These are phyloP conservation scores for Sebastes hubbsi DNA, from an alignment of 2,797 vertebrate genomes.

Conservation along the genomic window DNA sequence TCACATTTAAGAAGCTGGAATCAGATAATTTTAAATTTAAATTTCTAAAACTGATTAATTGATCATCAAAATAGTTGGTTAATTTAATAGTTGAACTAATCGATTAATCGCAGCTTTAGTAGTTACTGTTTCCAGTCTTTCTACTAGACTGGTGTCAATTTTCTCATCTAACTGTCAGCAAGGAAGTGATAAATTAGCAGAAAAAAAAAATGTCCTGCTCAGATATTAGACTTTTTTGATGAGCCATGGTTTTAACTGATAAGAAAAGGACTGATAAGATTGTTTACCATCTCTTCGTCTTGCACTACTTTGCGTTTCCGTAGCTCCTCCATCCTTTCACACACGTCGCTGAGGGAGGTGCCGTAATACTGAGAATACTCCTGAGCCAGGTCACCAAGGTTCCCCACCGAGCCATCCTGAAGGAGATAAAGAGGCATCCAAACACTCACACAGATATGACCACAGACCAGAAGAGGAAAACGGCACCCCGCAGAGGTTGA, in stretches of 20 bases:
- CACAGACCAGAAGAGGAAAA: slow-evolving; percentile 13
- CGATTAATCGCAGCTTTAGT: too few relatives aligned
- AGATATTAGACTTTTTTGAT: background rate
- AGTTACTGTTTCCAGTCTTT: background rate
- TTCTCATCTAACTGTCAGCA: background rate
- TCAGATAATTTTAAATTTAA: too few relatives aligned
- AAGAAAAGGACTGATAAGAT: background rate
- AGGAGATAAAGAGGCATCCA: slow-evolving; percentile 34
- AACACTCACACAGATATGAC: background rate
- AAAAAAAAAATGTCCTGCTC: background rate
- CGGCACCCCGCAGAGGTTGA: background rate
- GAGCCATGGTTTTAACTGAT: background rate
- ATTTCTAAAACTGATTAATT: too few relatives aligned
- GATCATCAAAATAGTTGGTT: too few relatives aligned
- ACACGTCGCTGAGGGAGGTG: slow-evolving; percentile 91
- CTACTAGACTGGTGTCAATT: background rate
- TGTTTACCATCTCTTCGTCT: slow-evolving; percentile 87
- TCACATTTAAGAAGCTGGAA: too few relatives aligned
- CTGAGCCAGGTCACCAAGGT: slow-evolving; percentile 91
- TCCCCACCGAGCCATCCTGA: slow-evolving; percentile 94
- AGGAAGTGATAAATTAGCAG: background rate
- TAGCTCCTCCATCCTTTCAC: slow-evolving; percentile 96
- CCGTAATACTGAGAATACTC: slow-evolving; percentile 96
- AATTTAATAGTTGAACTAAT: too few relatives aligned
- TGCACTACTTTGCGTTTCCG: slow-evolving; percentile 90